Evolutionary conservation across 2,888 invertebrate species (phyloP), one percentile per base, ranked within the genome.

Genomic region (Archaeoteleia sp.): DNA sequence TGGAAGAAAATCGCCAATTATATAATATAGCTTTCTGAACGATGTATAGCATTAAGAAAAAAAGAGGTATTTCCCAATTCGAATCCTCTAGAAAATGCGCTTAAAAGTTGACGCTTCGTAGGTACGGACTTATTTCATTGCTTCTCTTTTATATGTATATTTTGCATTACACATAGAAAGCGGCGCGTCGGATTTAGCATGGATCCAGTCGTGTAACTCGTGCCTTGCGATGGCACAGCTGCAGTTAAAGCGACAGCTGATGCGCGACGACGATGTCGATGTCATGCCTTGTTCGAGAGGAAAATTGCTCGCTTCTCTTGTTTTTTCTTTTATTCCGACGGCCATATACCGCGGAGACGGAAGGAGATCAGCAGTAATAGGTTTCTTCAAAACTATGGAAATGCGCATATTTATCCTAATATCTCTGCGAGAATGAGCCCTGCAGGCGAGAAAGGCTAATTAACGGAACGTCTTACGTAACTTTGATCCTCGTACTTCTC

Each of bases 261-360:
- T 10, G 10, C 37, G 17, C 14, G 37, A 15, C 23, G 23, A n/a
- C 40, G 23, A 40, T 65, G 60, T 43, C 49, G 61, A 51, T 67
- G 32, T 17, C 29, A 53, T 46, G 67, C 49, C 71, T 70, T 74
- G 74, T 74, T 78, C 73, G 67, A 71, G 70, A 73, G 73, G 74
- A 72, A 78, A 77, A 78, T 77, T 76, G 77, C 76, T 72, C 73
- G 60, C 42, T 70, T 54, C 48, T 39, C 15, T 46, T n/a, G n/a
- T n/a, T 43, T 71, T 70, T 60, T 70, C 67, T 74, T 75, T 74
- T 74, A 75, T 75, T 73, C 55, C 35, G 46, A 13, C 15, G 68
- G 42, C 65, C 58, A 57, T n/a, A n/a, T 68, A 46, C 45, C 40
- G 39, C 34, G 61, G 53, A 53, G 45, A 10, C 34, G n/a, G n/a